These are phyloP conservation scores for Anolis sagrei DNA, from an alignment of 2,113 vertebrate genomes.

Conservation along the genomic window DNA sequence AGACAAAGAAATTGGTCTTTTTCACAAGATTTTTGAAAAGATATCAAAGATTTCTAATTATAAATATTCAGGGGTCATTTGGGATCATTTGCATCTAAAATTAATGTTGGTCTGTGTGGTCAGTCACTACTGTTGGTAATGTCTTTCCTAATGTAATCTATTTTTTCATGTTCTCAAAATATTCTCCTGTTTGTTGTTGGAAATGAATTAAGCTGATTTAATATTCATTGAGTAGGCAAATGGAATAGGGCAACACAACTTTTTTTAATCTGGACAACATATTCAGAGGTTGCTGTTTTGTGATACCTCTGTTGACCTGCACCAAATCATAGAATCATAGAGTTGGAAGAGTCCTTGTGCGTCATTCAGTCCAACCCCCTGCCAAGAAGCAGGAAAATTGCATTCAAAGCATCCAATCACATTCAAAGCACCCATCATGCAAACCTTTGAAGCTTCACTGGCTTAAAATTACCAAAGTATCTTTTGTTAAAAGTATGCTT, in stretches of 20 bases:
- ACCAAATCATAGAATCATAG: no score
- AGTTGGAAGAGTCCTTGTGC: no score
- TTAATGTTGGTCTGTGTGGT: background rate
- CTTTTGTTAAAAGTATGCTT: background rate
- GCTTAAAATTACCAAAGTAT: background rate
- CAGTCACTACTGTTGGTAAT: background rate
- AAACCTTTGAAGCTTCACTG: no score
- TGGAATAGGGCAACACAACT: background rate
- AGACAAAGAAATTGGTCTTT: background rate
- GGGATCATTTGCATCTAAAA: background rate
- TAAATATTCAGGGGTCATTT: background rate
- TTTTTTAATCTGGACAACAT: background rate
- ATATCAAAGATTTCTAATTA: background rate
- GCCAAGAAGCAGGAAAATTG: no score
- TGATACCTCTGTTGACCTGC: no score
- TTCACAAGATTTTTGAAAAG: background rate
- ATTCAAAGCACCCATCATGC: no score
- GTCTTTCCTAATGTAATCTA: background rate
- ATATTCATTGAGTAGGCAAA: background rate
- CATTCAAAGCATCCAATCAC: no score
- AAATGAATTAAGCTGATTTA: background rate
- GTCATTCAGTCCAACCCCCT: no score
- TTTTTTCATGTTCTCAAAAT: background rate
- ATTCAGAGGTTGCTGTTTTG: no score
- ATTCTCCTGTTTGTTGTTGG: background rate